Conservation (phyloP, 2,797 vertebrate genomes). For the Acipenser transmontanus region DNA sequence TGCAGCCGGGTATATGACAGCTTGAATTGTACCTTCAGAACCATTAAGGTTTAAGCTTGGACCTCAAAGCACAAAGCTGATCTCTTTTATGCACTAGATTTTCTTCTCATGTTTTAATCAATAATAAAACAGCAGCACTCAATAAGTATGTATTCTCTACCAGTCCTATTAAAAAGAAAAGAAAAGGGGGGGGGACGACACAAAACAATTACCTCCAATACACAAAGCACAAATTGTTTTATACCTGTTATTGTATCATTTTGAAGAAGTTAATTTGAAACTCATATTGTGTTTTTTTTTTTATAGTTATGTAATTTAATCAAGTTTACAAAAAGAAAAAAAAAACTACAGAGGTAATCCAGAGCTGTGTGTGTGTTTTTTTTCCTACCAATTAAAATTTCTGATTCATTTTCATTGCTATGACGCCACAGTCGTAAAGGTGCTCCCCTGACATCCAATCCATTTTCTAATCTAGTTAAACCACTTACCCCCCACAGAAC, state of each 20-base stretch:
- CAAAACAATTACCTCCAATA: conserved; percentile 31
- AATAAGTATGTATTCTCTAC: conserved; percentile 26
- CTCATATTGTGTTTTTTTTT: conserved; percentile 23
- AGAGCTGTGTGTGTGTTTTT: conserved; percentile 9
- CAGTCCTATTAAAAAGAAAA: conserved; percentile 34
- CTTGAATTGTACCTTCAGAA: too few species aligned
- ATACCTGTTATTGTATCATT: conserved; percentile 36
- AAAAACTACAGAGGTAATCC: conserved; percentile 12
- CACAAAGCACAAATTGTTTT: conserved; percentile 35
- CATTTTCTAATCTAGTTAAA: background rate
- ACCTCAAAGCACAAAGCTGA: too few species aligned
- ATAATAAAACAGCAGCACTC: conserved; percentile 24
- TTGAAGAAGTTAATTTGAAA: conserved; percentile 36
- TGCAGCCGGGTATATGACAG: too few species aligned
- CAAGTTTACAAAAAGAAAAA: conserved; percentile 35
- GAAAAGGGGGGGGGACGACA: conserved; percentile 20
- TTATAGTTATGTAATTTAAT: conserved; percentile 33
- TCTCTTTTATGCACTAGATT: background rate
- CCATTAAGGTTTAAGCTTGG: too few species aligned
- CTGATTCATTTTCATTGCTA: conserved; percentile 1
- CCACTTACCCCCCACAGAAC: background rate
- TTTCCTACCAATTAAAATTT: background rate
- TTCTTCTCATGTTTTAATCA: conserved; percentile 26
- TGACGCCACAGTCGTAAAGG: background rate
- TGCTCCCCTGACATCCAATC: background rate